Conservation (phyloP, 37 sponge, comb jelly and placozoan species). For the Beroe forskalii region DNA sequence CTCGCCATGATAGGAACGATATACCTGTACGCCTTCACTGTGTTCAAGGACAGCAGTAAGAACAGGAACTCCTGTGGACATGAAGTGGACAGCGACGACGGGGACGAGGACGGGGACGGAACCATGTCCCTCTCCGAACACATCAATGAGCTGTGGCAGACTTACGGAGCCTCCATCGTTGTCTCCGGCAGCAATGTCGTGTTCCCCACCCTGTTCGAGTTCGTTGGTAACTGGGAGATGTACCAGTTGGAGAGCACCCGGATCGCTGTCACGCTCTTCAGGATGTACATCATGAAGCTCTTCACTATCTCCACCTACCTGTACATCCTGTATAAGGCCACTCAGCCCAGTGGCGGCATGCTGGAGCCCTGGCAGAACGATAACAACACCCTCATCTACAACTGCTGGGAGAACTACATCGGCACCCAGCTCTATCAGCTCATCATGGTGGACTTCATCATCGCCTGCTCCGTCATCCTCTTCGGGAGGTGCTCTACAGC, state of each 20-base stretch:
- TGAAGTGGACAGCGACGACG: neutral
- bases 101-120: neutral
- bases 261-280: conserved; percentile 1
- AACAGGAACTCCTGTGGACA: neutral
- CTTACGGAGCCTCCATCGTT: conserved; percentile 22
- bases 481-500: neutral
- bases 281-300: conserved; percentile 64
- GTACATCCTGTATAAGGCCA: conserved; percentile 38
- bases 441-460: conserved; percentile 47
- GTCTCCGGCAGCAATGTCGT: conserved; percentile 44
- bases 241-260: conserved; percentile 18
- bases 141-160: neutral
- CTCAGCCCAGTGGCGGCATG: neutral
- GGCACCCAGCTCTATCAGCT: conserved; percentile 41
- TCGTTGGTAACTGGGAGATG: conserved; percentile 40
- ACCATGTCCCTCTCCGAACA: neutral
- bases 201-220: neutral
- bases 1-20: conserved; percentile 18
- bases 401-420: conserved; percentile 62
- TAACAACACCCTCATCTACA: neutral
- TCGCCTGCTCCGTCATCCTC: neutral
- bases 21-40: neutral
- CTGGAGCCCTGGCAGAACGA: neutral
- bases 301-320: conserved; percentile 5
- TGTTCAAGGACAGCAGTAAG: neutral